phyloP scores from a whole-genome alignment of 1,140 invertebrate genomes.

The Drosophila lacteicornis region DNA sequence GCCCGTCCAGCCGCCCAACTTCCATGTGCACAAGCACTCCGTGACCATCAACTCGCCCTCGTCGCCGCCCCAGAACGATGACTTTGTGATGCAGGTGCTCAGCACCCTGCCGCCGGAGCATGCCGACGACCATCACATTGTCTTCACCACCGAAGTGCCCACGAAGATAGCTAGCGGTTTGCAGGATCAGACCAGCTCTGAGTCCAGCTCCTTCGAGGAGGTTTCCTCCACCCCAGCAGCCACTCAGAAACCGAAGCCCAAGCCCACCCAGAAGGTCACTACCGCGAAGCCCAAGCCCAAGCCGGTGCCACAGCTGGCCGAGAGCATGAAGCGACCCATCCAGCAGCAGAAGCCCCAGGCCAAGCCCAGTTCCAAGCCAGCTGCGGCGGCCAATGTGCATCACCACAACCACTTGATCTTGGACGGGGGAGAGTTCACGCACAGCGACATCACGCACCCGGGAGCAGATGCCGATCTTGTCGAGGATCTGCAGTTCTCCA shows the following conservation, averaged over 20 bases:
- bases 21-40: slow-evolving; percentile 76
- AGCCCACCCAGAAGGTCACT: slow-evolving; percentile 23
- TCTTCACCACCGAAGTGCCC: slow-evolving; percentile 77
- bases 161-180: slow-evolving; percentile 66
- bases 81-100: slow-evolving; percentile 75
- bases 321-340: slow-evolving; percentile 56
- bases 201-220: slow-evolving; percentile 78
- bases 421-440: slow-evolving; percentile 76
- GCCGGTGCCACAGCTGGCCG: slow-evolving; percentile 50
- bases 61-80: slow-evolving; percentile 71
- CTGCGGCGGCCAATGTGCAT: slow-evolving; percentile 36
- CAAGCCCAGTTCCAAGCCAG: slow-evolving; percentile 52
- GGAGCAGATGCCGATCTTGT: slow-evolving; percentile 82
- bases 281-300: slow-evolving; percentile 48
- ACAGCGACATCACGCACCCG: slow-evolving; percentile 84
- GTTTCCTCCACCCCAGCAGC: slow-evolving; percentile 47
- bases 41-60: slow-evolving; percentile 69
- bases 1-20: slow-evolving; percentile 53
- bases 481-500: slow-evolving; percentile 82
- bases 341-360: slow-evolving; percentile 25
- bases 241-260: slow-evolving; percentile 20
- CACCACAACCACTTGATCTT: slow-evolving; percentile 69
- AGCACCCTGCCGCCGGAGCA: slow-evolving; percentile 71
- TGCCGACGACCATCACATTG: slow-evolving; percentile 54
- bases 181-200: slow-evolving; percentile 67